These are phyloP conservation scores for Diadema setosum DNA, from an alignment of 35 echinoderm and acorn worm species.

Conservation along the genomic window DNA sequence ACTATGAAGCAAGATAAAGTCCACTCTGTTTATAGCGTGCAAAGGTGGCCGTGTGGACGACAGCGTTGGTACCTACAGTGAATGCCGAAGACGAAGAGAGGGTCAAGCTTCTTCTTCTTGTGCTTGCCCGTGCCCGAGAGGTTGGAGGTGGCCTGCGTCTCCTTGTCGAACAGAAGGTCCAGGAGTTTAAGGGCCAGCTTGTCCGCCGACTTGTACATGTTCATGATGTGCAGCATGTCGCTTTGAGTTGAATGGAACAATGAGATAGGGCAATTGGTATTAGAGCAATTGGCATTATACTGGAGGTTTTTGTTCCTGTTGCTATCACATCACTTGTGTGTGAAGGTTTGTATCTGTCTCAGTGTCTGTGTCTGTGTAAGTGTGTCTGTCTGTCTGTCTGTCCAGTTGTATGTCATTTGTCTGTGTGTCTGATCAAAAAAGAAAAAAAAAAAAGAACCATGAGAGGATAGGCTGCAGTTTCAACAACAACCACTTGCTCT, in stretches of 20 bases:
- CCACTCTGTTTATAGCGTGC: no score
- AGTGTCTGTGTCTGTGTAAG: no score
- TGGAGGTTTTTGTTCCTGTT: not conserved
- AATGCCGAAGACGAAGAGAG: slow-evolving; percentile 67
- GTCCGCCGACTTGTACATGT: slow-evolving; percentile 47
- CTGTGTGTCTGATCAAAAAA: no score
- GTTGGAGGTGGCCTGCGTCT: slow-evolving; percentile 57
- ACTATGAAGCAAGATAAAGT: no score
- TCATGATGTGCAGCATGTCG: slow-evolving; percentile 63
- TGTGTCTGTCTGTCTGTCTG: no score
- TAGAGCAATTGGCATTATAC: not conserved
- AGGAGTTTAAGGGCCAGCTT: slow-evolving; percentile 61
- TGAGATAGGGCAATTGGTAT: not conserved
- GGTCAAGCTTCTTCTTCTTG: slow-evolving; percentile 64
- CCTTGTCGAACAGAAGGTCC: slow-evolving; percentile 67
- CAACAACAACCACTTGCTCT: no score
- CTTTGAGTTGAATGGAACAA: not conserved
- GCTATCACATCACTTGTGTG: not conserved
- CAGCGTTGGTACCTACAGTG: slow-evolving; percentile 46
- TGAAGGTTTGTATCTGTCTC: not conserved
- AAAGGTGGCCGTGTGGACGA: no score
- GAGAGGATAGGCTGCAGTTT: no score
- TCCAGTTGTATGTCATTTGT: no score
- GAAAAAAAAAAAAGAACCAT: no score
- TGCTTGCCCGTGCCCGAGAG: slow-evolving; percentile 70